Evolutionary conservation across 35 echinoderm and acorn worm species (phyloP).

Genomic region (Acanthaster planci): DNA sequence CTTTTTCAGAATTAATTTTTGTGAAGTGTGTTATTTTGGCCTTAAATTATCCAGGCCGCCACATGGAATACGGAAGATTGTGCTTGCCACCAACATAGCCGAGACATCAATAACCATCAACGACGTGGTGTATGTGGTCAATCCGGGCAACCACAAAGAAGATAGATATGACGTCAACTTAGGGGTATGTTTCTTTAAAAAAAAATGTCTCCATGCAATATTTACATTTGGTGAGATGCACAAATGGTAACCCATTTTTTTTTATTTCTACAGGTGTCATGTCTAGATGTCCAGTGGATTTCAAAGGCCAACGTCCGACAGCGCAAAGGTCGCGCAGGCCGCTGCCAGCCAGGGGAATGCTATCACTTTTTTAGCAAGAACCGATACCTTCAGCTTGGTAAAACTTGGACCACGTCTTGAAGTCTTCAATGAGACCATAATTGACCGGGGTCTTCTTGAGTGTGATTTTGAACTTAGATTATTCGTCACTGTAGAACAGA

Average conservation of each 20-base stretch:
- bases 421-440: neutral
- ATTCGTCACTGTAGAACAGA: too few species aligned
- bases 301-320: constrained; percentile 82
- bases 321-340: constrained; percentile 84
- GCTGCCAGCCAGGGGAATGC: constrained; percentile 88
- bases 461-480: too few species aligned
- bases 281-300: constrained; percentile 87
- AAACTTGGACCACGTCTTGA: constrained; percentile 49
- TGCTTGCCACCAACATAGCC: constrained; percentile 88
- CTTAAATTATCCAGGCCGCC: constrained; percentile 42
- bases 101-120: constrained; percentile 96
- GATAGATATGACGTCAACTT: constrained; percentile 67
- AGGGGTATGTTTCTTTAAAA: constrained; percentile 67
- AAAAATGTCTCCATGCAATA: too few species aligned
- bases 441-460: too few species aligned
- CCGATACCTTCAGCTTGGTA: constrained; percentile 60
- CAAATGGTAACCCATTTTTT: too few species aligned
- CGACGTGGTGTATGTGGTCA: constrained; percentile 93
- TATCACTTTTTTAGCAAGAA: constrained; percentile 73
- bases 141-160: constrained; percentile 88
- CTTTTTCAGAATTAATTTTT: too few species aligned
- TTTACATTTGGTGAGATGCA: too few species aligned
- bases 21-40: too few species aligned
- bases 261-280: constrained; percentile 60
- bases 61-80: constrained; percentile 72